Evolutionary conservation across 2,888 invertebrate genomes (phyloP), one percentile per base, ranked within the genome.

Genomic region (Patella pellucida): DNA sequence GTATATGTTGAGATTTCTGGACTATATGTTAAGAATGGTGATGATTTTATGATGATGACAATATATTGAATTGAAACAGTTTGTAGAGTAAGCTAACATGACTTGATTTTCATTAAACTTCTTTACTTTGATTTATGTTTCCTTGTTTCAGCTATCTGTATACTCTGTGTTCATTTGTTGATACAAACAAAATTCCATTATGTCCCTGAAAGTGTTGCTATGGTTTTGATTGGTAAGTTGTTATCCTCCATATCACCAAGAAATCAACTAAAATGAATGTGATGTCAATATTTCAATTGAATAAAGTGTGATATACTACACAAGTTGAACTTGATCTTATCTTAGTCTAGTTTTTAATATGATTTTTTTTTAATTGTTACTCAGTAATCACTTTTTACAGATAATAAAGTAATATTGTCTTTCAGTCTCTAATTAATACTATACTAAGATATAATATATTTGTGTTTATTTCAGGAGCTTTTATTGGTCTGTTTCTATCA

Each of bases 131-230:
- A 19, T 62, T 19, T 62, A 11, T 19, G n/a, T 62, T 62, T 71
- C 72, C 74, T 79, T 72, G 72, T 85, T 86, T 72, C 87, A 92
- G 98, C 97, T 72, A 92, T 99, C 76, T 97, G 98, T 74, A 98
- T 99, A 83, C 92, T 99, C 71, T 92, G 98, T 50, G 98, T 99
- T 82, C 99, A 99, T 90, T 93, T 96, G 5, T 95, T 99, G 95
- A 93, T 99, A 50, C 96, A 97, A 91, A 97, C 97, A 15, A 96
- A 97, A 84, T 96, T 99, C 89, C 96, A 97, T 84, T 99, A 97
- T 91, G 93, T 99, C 54, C 99, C 99, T 0, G 99, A 99, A 91
- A 98, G 97, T 91, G 95, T 99, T 75, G 98, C 98, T 7, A 96
- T 99, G 81, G 97, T 99, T 27, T 95, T 98, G 87, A 93, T 99